These are phyloP conservation scores for Hycleus phaleratus DNA, from an alignment of 1,140 invertebrate species.

Conservation along the genomic window DNA sequence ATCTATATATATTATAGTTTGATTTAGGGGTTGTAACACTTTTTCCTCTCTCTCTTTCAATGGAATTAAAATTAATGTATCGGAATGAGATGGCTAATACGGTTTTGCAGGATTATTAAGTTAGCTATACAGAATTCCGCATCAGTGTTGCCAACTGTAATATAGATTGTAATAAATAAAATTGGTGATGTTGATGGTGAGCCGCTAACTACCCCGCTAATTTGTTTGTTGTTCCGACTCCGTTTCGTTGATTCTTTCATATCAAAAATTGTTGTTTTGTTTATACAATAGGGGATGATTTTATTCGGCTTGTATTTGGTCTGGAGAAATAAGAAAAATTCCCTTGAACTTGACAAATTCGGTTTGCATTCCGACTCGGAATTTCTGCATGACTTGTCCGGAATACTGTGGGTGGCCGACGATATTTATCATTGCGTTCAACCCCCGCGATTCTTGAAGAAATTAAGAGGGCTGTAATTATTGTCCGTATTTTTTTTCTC, in stretches of 20 bases:
- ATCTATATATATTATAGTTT: slow-evolving; percentile 7
- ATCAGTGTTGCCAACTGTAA: neutral
- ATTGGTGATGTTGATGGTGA: slow-evolving; percentile 14
- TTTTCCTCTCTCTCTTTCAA: too few species aligned
- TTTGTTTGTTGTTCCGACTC: slow-evolving; percentile 16
- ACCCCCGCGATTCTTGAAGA: neutral
- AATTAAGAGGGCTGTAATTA: too few species aligned
- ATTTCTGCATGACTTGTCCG: slow-evolving; percentile 26
- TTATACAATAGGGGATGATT: neutral
- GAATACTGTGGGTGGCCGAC: slow-evolving; percentile 18
- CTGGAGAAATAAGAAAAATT: too few species aligned
- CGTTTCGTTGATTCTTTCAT: neutral
- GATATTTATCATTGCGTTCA: slow-evolving; percentile 21
- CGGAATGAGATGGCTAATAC: neutral
- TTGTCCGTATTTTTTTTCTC: too few species aligned
- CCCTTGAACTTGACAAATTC: slow-evolving; percentile 25
- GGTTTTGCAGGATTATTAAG: slow-evolving; percentile 16
- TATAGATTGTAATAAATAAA: neutral
- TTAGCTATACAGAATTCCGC: slow-evolving; percentile 15
- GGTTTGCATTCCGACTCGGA: slow-evolving; percentile 26
- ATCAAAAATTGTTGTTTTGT: neutral
- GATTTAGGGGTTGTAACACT: slow-evolving; percentile 12
- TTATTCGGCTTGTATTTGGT: too few species aligned
- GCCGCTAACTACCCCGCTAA: slow-evolving; percentile 17
- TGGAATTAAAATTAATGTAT: too few species aligned